Evolutionary conservation across 2,113 vertebrate species (phyloP).

Genomic region (Nipponia nippon): DNA sequence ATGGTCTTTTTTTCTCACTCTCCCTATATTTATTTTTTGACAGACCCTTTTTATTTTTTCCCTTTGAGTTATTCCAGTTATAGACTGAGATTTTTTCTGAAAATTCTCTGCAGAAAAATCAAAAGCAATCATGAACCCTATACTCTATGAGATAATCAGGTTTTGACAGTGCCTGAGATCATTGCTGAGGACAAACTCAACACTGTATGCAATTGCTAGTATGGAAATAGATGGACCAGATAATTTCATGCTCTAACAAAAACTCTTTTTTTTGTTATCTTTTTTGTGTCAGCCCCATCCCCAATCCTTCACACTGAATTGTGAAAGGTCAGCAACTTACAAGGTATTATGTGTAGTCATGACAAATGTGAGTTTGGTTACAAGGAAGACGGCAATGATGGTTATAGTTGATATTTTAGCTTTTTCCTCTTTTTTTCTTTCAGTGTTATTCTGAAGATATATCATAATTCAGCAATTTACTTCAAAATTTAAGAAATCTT

Average conservation of each 20-base stretch:
- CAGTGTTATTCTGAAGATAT: neutral
- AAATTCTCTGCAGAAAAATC: neutral
- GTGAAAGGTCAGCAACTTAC: neutral
- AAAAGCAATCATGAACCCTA: neutral
- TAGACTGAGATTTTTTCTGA: neutral
- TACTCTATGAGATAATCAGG: neutral
- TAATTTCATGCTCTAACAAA: neutral
- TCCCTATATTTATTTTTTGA: neutral
- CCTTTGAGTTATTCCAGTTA: neutral
- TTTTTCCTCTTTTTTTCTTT: neutral
- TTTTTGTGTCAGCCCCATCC: neutral
- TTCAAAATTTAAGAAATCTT: constrained; percentile 8
- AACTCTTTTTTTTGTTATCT: rapidly evolving
- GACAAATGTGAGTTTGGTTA: neutral
- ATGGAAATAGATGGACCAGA: neutral
- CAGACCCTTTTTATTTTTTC: neutral
- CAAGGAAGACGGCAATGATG: neutral
- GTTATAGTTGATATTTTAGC: neutral
- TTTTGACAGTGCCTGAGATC: neutral
- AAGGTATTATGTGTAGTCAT: neutral
- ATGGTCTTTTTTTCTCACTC: neutral
- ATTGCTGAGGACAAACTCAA: neutral
- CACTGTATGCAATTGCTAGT: neutral
- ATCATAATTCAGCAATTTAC: neutral
- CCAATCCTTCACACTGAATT: rapidly evolving